phyloP scores from a whole-genome alignment of 2,888 invertebrate genomes.

The Calameuta filiformis region DNA sequence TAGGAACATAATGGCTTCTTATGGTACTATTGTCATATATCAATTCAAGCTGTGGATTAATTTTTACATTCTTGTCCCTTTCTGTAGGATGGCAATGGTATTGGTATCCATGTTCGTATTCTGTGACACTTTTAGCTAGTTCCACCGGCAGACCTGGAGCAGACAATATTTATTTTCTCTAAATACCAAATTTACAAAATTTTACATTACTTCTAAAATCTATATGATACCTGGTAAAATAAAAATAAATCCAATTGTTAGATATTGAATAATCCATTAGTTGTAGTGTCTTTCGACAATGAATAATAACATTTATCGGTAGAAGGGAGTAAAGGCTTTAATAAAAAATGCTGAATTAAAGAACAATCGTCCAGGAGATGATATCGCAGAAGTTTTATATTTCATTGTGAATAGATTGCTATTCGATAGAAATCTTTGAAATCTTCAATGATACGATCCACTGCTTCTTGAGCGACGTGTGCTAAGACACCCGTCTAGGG shows the following conservation, averaged over 20 bases:
- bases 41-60: neutral
- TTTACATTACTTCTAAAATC: neutral
- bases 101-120: neutral
- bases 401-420: neutral
- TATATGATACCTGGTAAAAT: neutral
- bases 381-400: neutral
- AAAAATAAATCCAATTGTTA: too few species aligned
- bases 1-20: neutral
- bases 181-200: neutral
- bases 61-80: neutral
- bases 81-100: neutral
- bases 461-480: slow-evolving; percentile 24
- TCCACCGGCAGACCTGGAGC: neutral
- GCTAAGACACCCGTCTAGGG: slow-evolving; percentile 23
- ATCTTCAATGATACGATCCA: slow-evolving; percentile 20
- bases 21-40: neutral
- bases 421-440: neutral
- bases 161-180: neutral
- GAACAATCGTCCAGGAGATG: neutral
- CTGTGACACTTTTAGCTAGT: neutral
- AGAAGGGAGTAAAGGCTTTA: neutral
- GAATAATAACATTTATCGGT: neutral
- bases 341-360: neutral
- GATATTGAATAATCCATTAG: too few species aligned
- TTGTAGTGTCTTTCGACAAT: too few species aligned